A percentile compares a stretch with the other conserved stretches of the same genome.
These are phyloP conservation scores for Anorthoa munda DNA, from an alignment of 2,888 invertebrate genomes.

Conservation along the genomic window DNA sequence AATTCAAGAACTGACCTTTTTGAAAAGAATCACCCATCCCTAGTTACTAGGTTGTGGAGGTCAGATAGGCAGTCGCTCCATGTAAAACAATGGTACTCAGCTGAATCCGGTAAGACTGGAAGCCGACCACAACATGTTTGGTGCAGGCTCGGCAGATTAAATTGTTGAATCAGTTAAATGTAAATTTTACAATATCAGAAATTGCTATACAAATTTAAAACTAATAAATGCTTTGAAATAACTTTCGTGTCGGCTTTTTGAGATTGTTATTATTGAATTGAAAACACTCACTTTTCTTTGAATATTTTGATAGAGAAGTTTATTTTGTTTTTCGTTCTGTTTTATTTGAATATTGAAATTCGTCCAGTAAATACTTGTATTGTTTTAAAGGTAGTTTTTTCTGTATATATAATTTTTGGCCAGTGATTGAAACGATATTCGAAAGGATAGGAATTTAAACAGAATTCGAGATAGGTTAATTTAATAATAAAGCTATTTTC, in stretches of 20 bases:
- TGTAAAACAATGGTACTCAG: too few species aligned
- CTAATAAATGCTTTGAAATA: neutral
- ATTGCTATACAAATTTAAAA: neutral
- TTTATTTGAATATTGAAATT: neutral
- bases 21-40: too few species aligned
- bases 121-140: too few species aligned
- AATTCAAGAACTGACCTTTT: too few species aligned
- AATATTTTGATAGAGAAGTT: neutral
- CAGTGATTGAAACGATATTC: neutral
- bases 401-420: neutral
- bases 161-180: conserved; percentile 15
- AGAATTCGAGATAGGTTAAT: too few species aligned
- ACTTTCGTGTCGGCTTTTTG: neutral
- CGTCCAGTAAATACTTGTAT: neutral
- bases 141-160: neutral
- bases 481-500: neutral
- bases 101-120: neutral
- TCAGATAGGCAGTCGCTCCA: too few species aligned
- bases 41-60: too few species aligned
- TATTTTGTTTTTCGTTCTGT: neutral
- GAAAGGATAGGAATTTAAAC: neutral
- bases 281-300: neutral
- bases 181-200: neutral
- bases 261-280: neutral
- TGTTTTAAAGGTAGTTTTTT: neutral